Percentiles rank a stretch among this genome's conserved stretches.
These are phyloP conservation scores for Andrena chrysosceles DNA, from an alignment of 2,888 invertebrate species.

Conservation along the genomic window DNA sequence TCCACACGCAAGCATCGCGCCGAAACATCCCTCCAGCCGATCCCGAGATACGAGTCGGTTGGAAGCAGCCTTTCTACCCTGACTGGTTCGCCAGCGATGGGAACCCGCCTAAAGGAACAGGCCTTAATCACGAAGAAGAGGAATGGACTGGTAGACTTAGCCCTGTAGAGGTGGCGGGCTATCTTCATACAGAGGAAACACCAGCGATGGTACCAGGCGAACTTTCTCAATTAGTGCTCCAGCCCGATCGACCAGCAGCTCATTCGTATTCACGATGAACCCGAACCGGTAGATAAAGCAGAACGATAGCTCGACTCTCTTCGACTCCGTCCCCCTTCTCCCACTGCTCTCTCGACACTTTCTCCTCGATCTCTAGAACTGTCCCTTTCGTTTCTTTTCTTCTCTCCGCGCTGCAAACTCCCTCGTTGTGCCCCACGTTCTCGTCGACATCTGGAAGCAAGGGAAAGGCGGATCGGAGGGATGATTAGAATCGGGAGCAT, in stretches of 20 bases:
- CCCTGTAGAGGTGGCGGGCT: conserved; percentile 46
- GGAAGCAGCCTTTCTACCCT: background rate
- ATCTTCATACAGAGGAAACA: conserved; percentile 65
- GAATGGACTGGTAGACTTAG: conserved; percentile 39
- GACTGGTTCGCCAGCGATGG: background rate
- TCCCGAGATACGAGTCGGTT: background rate
- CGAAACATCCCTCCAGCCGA: background rate
- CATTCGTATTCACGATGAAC: conserved; percentile 79
- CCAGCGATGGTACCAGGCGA: conserved; percentile 61
- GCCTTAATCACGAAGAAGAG: conserved; percentile 59
- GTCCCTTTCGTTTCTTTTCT: background rate
- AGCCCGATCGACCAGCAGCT: conserved; percentile 76
- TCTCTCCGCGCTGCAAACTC: background rate
- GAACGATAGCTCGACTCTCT: conserved; percentile 46
- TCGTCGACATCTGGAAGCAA: conserved; percentile 11
- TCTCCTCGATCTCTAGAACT: conserved; percentile 11
- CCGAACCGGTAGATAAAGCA: conserved; percentile 68
- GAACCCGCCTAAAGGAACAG: conserved; percentile 38
- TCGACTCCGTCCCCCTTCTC: background rate
- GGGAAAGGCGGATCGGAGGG: conserved; percentile 10
- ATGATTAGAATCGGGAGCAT: conserved; percentile 45
- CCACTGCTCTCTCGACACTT: conserved; percentile 14
- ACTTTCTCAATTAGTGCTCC: conserved; percentile 80
- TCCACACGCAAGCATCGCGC: too few relatives aligned
- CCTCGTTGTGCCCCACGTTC: background rate